phyloP scores from a whole-genome alignment of 2,888 invertebrate genomes.

The Phortica okadai region DNA sequence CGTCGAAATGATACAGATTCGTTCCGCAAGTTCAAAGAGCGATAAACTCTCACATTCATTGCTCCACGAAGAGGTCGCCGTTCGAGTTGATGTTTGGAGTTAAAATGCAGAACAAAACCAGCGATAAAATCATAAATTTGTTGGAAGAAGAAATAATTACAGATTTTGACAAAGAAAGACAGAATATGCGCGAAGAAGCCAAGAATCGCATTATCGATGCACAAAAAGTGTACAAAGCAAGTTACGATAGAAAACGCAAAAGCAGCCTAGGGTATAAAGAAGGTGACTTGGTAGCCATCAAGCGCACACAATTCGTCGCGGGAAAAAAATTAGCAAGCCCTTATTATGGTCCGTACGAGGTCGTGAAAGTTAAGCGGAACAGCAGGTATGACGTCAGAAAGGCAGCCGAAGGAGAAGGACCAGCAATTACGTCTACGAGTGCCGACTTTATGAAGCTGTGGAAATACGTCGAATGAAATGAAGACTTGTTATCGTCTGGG shows the following conservation, averaged over 20 bases:
- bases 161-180: conserved; percentile 11
- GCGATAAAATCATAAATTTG: no score
- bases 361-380: conserved; percentile 13
- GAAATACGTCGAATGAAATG: no score
- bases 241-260: conserved; percentile 45
- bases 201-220: conserved; percentile 38
- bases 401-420: background rate
- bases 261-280: conserved; percentile 30
- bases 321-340: conserved; percentile 46
- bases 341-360: conserved; percentile 47
- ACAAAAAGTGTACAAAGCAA: conserved; percentile 39
- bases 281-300: conserved; percentile 46
- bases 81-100: no score
- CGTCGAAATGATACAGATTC: conserved; percentile 36
- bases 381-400: background rate
- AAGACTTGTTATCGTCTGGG: no score
- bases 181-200: conserved; percentile 22
- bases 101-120: no score
- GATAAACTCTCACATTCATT: conserved; percentile 32
- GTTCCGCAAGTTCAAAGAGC: conserved; percentile 26
- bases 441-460: no score
- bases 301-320: conserved; percentile 45
- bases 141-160: background rate
- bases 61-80: conserved; percentile 17
- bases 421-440: no score